These are phyloP conservation scores for Oedothorax gibbosus DNA, from an alignment of 1,140 invertebrate genomes.

Conservation along the genomic window DNA sequence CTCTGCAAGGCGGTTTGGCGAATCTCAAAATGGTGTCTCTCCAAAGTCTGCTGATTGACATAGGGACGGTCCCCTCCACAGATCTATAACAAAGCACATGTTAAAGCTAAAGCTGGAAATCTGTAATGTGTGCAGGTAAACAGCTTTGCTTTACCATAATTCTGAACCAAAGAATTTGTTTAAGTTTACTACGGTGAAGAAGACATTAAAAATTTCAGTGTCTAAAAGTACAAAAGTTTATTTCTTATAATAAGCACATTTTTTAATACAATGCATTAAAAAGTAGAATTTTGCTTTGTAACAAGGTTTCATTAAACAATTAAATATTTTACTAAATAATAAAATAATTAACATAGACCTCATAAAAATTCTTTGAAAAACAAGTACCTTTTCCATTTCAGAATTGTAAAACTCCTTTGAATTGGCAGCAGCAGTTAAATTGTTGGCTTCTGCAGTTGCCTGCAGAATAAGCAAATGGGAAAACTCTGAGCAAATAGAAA, in stretches of 20 bases:
- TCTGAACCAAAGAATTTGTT: too few species aligned
- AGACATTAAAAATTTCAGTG: too few species aligned
- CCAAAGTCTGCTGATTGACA: slow-evolving; percentile 82
- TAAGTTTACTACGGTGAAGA: too few species aligned
- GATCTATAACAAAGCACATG: slow-evolving; percentile 32
- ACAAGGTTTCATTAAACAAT: too few species aligned
- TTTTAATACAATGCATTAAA: too few species aligned
- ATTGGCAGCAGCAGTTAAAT: slow-evolving; percentile 90
- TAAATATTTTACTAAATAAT: too few species aligned
- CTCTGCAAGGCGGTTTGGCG: slow-evolving; percentile 76
- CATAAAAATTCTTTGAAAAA: not conserved
- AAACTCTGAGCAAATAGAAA: not conserved
- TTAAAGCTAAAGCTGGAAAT: too few species aligned
- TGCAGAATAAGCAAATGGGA: slow-evolving; percentile 68
- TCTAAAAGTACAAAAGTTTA: too few species aligned
- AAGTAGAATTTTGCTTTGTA: too few species aligned
- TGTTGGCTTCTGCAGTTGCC: slow-evolving; percentile 99
- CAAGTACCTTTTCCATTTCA: slow-evolving; percentile 86
- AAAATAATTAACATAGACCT: not conserved
- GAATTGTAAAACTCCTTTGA: slow-evolving; percentile 92
- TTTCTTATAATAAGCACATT: too few species aligned
- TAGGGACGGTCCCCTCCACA: slow-evolving; percentile 92
- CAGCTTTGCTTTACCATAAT: too few species aligned
- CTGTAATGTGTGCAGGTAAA: too few species aligned
- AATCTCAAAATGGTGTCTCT: slow-evolving; percentile 78